Evolutionary conservation across 2,113 vertebrate species (phyloP), one percentile per base, ranked within the genome.

Genomic region (Lathamus discolor): DNA sequence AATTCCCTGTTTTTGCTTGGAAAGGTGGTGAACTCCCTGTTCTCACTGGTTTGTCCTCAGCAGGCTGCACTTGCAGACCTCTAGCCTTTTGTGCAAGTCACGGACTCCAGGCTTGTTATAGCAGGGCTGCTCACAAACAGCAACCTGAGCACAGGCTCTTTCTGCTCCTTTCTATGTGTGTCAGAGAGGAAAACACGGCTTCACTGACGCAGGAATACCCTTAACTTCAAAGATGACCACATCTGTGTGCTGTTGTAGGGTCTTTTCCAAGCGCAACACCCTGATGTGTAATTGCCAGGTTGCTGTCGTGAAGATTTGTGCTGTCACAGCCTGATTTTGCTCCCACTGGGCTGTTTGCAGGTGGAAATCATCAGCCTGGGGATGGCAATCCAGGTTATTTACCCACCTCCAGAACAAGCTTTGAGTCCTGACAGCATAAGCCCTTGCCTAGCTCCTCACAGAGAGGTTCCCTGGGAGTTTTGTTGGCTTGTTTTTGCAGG

Each of bases 101-200:
- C 1, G 3, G 66, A 13, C n/a, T 75, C 18, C 24, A 44, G 46
- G 11, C 3, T 59, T 23, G 6, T 15, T 83, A 35, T 6, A 51
- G 3, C 29, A 24, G 6, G 19, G 46, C 2, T 57, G 8, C 2
- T 57, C 8, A 2, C 59, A 51, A 35, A 18, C 11, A 28, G 7
- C 1, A 4, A 10, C 9, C 59, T 67, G 43, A 55, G 22, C 13
- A 3, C 0, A 3, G 28, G 11, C 54, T 44, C 27, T 8, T 10
- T 19, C 13, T 25, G 10, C 24, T 84, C 54, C 48, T 20, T 17
- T 17, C 72, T 11, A 13, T 4, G 22, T 33, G 2, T 55, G 67
- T 20, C 43, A 33, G 44, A 39, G 29, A 8, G 4, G 3, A 55
- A 49, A 44, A 11, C 16, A 27, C 39, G 10, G 3, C 31, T 62